Conservation (phyloP, 2,797 vertebrate genomes). For the Falco naumanni region DNA sequence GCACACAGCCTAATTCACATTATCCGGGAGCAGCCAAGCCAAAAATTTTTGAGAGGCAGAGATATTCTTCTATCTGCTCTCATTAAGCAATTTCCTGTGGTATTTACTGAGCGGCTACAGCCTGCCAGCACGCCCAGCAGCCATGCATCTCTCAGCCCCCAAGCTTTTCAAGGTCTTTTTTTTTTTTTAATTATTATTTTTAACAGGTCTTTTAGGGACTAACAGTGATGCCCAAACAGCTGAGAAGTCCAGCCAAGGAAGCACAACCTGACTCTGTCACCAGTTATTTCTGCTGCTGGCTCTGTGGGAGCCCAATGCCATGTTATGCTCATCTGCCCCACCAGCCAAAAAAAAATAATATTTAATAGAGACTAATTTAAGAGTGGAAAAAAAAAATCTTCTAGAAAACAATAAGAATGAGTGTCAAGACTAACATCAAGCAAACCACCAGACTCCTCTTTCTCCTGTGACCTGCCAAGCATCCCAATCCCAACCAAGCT, state of each 20-base stretch:
- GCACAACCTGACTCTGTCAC: background rate
- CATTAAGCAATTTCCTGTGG: slow-evolving; percentile 65
- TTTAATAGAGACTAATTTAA: background rate
- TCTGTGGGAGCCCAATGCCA: background rate
- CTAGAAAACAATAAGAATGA: background rate
- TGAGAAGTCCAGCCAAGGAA: background rate
- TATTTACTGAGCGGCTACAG: slow-evolving; percentile 39
- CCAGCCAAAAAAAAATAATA: background rate
- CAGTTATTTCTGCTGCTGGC: background rate
- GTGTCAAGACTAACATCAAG: background rate
- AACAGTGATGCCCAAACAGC: background rate
- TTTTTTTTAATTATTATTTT: background rate
- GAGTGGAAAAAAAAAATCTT: no score
- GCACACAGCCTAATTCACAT: slow-evolving; percentile 26
- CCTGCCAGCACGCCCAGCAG: background rate
- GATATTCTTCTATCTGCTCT: slow-evolving; percentile 55
- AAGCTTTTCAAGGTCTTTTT: background rate
- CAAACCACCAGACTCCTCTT: background rate
- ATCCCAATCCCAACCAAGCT: background rate
- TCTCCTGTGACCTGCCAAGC: background rate
- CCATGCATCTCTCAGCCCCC: background rate
- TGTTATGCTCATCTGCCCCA: accelerated
- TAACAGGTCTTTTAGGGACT: background rate
- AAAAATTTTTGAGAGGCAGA: slow-evolving; percentile 12
- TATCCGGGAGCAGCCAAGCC: slow-evolving; percentile 8